phyloP scores from a whole-genome alignment of 2,797 vertebrate genomes.

The Leptoclinus maculatus region DNA sequence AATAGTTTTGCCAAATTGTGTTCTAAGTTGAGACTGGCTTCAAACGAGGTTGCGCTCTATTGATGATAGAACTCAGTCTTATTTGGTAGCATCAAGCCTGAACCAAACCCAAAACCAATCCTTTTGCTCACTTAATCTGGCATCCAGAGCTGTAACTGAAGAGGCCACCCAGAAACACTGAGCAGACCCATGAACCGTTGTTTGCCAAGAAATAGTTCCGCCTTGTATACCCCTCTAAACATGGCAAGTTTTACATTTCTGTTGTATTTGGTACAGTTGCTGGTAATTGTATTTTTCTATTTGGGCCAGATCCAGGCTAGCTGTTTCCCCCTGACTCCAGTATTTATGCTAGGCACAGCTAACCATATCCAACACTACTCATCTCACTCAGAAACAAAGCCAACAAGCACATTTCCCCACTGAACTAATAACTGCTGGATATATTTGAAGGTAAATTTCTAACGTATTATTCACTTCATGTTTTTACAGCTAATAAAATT shows the following conservation, averaged over 20 bases:
- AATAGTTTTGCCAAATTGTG: not conserved
- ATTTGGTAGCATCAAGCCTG: not conserved
- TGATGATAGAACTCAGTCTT: not conserved
- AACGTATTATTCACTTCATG: conserved; percentile 2
- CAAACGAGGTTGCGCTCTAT: not conserved
- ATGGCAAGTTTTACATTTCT: not conserved
- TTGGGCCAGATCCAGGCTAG: not conserved
- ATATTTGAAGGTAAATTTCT: not conserved
- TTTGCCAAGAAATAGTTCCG: too few species aligned
- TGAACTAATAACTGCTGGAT: not conserved
- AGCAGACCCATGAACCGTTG: not conserved
- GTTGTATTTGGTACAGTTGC: not conserved
- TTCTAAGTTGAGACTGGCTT: not conserved
- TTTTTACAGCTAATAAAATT: conserved; percentile 34
- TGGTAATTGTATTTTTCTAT: not conserved
- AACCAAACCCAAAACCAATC: not conserved
- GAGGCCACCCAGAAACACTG: conserved; percentile 1
- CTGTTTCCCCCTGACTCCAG: not conserved
- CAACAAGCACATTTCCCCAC: not conserved
- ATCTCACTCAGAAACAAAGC: conserved; percentile 7
- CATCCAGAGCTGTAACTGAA: not conserved
- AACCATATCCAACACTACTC: conserved; percentile 22
- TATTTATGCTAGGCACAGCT: conserved; percentile 34
- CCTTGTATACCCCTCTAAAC: too few species aligned
- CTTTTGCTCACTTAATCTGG: not conserved